Conservation (phyloP, 2,113 vertebrate genomes). For the Spilogale gracilis region DNA sequence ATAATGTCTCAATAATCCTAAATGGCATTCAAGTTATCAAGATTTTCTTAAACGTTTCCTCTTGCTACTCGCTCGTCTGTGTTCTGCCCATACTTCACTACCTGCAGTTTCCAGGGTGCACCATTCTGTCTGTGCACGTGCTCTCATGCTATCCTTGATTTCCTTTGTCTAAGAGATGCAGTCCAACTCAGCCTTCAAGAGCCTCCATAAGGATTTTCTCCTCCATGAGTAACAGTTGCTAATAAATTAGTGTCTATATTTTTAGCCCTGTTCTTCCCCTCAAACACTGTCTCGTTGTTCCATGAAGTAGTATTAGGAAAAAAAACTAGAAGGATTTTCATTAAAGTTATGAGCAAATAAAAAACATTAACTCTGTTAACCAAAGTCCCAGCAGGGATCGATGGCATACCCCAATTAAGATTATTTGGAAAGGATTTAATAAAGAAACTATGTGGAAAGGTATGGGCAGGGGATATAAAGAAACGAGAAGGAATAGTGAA, state of each 20-base stretch:
- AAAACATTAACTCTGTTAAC: neutral
- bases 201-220: neutral
- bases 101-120: neutral
- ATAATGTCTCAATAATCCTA: neutral
- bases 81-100: neutral
- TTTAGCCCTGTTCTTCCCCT: neutral
- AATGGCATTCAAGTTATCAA: neutral
- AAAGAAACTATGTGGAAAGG: neutral
- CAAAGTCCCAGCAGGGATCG: neutral
- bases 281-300: neutral
- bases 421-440: neutral
- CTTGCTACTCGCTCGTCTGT: neutral
- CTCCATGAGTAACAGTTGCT: no score
- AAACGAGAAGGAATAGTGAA: neutral
- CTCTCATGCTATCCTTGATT: neutral
- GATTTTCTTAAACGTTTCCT: neutral
- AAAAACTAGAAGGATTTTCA: neutral
- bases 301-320: neutral
- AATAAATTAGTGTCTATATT: neutral
- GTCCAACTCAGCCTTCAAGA: neutral
- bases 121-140: neutral
- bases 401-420: neutral
- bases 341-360: neutral
- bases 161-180: neutral
- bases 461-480: neutral